Evolutionary conservation across 2,888 invertebrate genomes (phyloP), one percentile per base, ranked within the genome.

Genomic region (Thereva unica): DNA sequence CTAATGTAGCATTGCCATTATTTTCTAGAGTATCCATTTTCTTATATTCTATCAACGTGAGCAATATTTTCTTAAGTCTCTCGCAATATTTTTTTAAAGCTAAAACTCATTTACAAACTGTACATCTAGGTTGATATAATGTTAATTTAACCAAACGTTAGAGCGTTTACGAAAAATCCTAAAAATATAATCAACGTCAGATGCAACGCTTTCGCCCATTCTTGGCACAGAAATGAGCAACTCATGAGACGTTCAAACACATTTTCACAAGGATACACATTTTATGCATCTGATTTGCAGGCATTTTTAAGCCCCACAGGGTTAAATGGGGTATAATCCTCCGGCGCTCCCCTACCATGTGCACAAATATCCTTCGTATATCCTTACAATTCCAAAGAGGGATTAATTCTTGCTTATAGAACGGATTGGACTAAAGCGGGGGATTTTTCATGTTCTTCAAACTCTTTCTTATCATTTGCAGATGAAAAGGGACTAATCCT

Each of bases 401-500:
- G 61, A 61, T 61, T 61, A 61, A 50, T 50, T 61, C 50, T 50
- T 61, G 61, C 61, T 61, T 61, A 61, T 50, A 40, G 23, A 61
- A 61, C 49, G 50, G 61, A 61, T 61, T 61, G 38, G 38, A 50
- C 40, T 41, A 50, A 61, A 61, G 50, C 61, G 61, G 50, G 61
- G 61, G 61, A 61, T 61, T 61, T 53, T 61, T 49, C 61, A 10
- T 23, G 23, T 37, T 61, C 50, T 50, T 61, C 61, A 50, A 61
- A 61, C 50, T 61, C 50, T 50, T 50, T 61, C 50, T 50, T 61
- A 61, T 61, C 61, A 61, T 61, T 61, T 50, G 12, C 50, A 61
- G 61, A 61, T 47, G 61, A 61, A 61, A 61, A 61, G 61, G 59
- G 61, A 61, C 50, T 61, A 61, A 61, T 61, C 61, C 61, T 23